These are phyloP conservation scores for Centrocercus urophasianus DNA, from an alignment of 2,113 vertebrate species.

Conservation along the genomic window DNA sequence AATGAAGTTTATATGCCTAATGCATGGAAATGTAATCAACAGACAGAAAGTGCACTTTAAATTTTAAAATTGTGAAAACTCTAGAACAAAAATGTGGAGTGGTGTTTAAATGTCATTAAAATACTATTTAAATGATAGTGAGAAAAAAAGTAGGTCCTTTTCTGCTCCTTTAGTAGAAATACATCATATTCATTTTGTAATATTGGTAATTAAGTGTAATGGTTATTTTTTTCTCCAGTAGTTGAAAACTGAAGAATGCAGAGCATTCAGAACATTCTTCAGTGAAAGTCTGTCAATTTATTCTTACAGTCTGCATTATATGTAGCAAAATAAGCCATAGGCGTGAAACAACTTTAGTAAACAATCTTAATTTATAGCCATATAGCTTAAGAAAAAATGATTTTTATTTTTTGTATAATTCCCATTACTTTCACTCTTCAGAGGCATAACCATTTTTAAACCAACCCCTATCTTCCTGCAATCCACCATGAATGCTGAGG, in stretches of 20 bases:
- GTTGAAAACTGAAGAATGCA: background rate
- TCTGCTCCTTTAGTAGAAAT: background rate
- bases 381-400: background rate
- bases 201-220: background rate
- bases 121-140: background rate
- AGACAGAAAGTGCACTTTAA: background rate
- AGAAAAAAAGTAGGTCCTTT: background rate
- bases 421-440: background rate
- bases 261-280: background rate
- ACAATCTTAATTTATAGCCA: background rate
- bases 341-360: background rate
- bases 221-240: background rate
- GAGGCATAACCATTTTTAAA: background rate
- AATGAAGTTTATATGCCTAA: background rate
- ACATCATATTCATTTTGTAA: background rate
- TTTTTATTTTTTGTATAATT: background rate
- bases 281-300: background rate
- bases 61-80: background rate
- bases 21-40: background rate
- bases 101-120: background rate
- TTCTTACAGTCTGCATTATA: background rate
- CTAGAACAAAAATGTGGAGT: background rate
- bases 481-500: background rate
- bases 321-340: background rate
- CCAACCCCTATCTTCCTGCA: background rate